Conservation (phyloP, 2,888 invertebrate species). For the Thymelicus acteon region DNA sequence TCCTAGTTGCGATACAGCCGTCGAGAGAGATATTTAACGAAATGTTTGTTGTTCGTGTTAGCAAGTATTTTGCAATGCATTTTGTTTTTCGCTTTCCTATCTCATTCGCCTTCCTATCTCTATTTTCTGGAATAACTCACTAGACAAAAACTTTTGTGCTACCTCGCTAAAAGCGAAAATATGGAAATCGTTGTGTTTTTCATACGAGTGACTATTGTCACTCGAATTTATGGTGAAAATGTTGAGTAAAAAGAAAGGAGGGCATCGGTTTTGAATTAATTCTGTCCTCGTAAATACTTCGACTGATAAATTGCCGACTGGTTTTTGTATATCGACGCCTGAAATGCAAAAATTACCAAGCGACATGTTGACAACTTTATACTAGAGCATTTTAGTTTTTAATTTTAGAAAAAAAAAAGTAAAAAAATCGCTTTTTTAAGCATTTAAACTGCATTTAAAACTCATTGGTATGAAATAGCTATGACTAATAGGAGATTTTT, state of each 20-base stretch:
- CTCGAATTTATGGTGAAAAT: conserved; percentile 3
- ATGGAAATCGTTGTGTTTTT: conserved; percentile 16
- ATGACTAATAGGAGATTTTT: too few species aligned
- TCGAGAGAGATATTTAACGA: conserved; percentile 28
- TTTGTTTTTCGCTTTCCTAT: conserved; percentile 40
- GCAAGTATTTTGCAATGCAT: conserved; percentile 42
- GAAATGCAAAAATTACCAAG: too few species aligned
- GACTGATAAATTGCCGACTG: background rate
- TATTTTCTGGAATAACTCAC: conserved; percentile 16
- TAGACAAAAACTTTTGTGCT: conserved; percentile 20
- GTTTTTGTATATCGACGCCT: too few species aligned
- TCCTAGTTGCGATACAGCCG: conserved; percentile 55
- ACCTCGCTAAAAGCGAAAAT: conserved; percentile 18
- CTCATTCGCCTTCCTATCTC: conserved; percentile 10
- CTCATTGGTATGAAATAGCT: too few species aligned
- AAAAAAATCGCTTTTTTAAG: too few species aligned
- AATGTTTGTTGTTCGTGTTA: conserved; percentile 40
- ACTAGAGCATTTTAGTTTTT: too few species aligned
- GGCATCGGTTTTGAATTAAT: conserved; percentile 6
- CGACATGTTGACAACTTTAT: too few species aligned
- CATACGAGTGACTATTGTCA: background rate
- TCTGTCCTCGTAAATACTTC: conserved; percentile 1
- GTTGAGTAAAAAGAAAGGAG: conserved; percentile 2
- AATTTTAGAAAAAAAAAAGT: too few species aligned
- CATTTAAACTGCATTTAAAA: too few species aligned